Conservation (phyloP, 2,888 invertebrate genomes). For the Gymnocheta viridis region DNA sequence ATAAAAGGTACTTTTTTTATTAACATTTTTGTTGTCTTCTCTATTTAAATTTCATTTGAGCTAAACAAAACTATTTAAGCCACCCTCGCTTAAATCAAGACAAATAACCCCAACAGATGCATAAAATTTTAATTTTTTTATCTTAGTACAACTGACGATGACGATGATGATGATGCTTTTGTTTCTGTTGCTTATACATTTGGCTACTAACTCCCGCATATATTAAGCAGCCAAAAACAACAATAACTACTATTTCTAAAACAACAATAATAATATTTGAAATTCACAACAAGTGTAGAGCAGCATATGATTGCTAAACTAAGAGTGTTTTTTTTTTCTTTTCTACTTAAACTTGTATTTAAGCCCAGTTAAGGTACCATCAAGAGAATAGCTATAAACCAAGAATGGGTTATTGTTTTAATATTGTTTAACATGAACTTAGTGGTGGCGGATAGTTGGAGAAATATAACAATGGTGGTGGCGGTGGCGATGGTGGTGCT, state of each 20-base stretch:
- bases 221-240: constrained; percentile 42
- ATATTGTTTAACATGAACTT: constrained; percentile 17
- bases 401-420: constrained; percentile 50
- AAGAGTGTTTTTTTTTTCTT: constrained; percentile 10
- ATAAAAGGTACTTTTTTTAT: neutral
- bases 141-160: neutral
- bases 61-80: neutral
- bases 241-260: constrained; percentile 4
- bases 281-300: constrained; percentile 68
- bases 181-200: constrained; percentile 47
- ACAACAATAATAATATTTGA: constrained; percentile 61
- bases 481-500: neutral
- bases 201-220: constrained; percentile 69
- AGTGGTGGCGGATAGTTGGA: constrained; percentile 1
- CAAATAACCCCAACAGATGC: constrained; percentile 46
- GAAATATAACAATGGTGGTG: neutral
- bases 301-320: constrained; percentile 47
- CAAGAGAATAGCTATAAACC: constrained; percentile 3
- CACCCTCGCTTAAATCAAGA: constrained; percentile 7
- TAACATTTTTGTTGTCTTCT: neutral
- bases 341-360: constrained; percentile 30
- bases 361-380: constrained; percentile 52
- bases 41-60: no score
- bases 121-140: constrained; percentile 25
- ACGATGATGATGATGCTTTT: constrained; percentile 50